Evolutionary conservation across 2,888 invertebrate species (phyloP).

Genomic region (Anthophora plumipes): DNA sequence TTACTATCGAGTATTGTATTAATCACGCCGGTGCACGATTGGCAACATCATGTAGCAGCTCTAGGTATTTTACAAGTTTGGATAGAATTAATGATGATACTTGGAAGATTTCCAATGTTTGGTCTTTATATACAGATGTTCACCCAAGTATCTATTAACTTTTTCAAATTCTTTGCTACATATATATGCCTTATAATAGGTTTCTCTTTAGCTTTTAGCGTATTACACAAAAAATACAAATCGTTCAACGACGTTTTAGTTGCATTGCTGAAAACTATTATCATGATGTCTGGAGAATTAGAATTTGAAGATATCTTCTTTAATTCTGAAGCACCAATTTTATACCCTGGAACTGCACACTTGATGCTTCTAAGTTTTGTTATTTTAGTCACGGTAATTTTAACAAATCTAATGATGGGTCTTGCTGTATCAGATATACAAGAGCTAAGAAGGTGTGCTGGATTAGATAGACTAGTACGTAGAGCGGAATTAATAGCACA

Average conservation of each 20-base stretch:
- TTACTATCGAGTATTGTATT: slow-evolving; percentile 80
- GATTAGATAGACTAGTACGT: slow-evolving; percentile 91
- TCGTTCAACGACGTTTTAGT: slow-evolving; percentile 89
- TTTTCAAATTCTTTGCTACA: slow-evolving; percentile 92
- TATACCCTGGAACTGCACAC: slow-evolving; percentile 91
- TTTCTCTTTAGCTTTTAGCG: slow-evolving; percentile 92
- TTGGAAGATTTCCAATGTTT: slow-evolving; percentile 94
- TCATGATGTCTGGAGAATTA: slow-evolving; percentile 95
- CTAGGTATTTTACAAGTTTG: slow-evolving; percentile 92
- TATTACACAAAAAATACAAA: slow-evolving; percentile 91
- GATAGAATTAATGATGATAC: slow-evolving; percentile 94
- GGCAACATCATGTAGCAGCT: slow-evolving; percentile 93
- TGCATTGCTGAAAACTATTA: slow-evolving; percentile 91
- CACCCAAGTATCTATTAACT: slow-evolving; percentile 92
- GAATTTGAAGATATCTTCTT: slow-evolving; percentile 95
- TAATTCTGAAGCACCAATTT: slow-evolving; percentile 84
- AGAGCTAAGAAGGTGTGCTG: slow-evolving; percentile 92
- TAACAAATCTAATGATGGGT: slow-evolving; percentile 93
- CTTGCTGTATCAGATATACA: slow-evolving; percentile 94
- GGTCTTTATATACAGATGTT: slow-evolving; percentile 96
- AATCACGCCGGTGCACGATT: slow-evolving; percentile 83
- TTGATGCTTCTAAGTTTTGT: slow-evolving; percentile 91
- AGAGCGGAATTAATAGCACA: slow-evolving; percentile 93
- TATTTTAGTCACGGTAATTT: slow-evolving; percentile 91
- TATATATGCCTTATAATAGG: slow-evolving; percentile 93